phyloP scores from a whole-genome alignment of 2,113 vertebrate genomes.

The Pelvicachromis taeniatus region DNA sequence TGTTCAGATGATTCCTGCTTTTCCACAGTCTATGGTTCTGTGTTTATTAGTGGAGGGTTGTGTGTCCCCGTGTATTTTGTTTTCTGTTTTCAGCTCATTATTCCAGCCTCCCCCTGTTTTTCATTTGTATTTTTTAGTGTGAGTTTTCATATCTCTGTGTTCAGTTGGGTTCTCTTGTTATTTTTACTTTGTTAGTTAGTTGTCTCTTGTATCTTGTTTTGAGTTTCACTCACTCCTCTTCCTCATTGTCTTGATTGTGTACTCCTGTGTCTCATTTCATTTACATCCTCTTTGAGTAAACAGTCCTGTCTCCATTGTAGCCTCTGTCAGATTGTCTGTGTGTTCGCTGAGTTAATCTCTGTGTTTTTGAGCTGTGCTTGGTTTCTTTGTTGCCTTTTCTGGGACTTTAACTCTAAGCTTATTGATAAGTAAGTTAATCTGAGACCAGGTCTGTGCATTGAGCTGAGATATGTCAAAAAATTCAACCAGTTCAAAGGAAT shows the following conservation, averaged over 20 bases:
- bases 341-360: background rate
- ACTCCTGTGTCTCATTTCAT: background rate
- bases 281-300: background rate
- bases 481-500: background rate
- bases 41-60: background rate
- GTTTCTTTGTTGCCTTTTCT: background rate
- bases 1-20: background rate
- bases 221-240: background rate
- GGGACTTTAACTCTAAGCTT: background rate
- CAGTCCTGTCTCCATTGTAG: background rate
- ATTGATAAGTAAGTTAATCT: background rate
- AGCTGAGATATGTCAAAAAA: background rate
- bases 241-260: background rate
- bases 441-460: background rate
- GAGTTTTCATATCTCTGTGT: background rate
- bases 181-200: background rate
- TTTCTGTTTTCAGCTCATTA: background rate
- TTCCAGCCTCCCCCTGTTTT: background rate
- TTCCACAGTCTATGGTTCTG: background rate
- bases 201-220: background rate
- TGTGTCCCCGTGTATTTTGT: background rate
- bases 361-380: background rate
- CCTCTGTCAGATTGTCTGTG: background rate
- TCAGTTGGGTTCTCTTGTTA: background rate
- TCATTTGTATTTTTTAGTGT: background rate